Evolutionary conservation across 2,888 invertebrate species (phyloP).

Genomic region (Erebia epiphron): DNA sequence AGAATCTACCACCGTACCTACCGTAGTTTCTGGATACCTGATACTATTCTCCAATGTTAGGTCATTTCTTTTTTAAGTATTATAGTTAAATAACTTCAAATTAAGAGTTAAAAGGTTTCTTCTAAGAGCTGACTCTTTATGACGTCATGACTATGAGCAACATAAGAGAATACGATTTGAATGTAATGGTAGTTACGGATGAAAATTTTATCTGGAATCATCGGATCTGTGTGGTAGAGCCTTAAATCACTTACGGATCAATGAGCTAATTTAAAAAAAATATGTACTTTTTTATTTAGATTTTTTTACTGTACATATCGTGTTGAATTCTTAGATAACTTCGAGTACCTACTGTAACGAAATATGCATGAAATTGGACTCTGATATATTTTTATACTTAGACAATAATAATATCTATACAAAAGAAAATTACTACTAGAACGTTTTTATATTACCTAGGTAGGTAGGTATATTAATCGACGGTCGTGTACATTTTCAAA

Average conservation of each 20-base stretch:
- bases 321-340: background rate
- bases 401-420: background rate
- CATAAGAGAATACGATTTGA: too few relatives aligned
- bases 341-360: background rate
- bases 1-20: too few relatives aligned
- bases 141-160: too few relatives aligned
- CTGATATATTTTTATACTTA: slow-evolving; percentile 29
- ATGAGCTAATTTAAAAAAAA: background rate
- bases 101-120: too few relatives aligned
- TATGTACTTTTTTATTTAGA: background rate
- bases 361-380: slow-evolving; percentile 15
- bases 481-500: slow-evolving; percentile 33
- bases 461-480: slow-evolving; percentile 23
- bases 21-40: background rate
- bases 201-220: background rate
- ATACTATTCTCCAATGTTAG: too few relatives aligned
- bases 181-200: background rate
- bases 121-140: too few relatives aligned
- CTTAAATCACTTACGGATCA: background rate
- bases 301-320: slow-evolving; percentile 3
- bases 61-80: too few relatives aligned
- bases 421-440: slow-evolving; percentile 22
- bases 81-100: too few relatives aligned
- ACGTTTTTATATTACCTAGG: slow-evolving; percentile 30
- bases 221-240: background rate